These are phyloP conservation scores for Ostrea denselamellosa DNA, from an alignment of 1,140 invertebrate species.

Conservation along the genomic window DNA sequence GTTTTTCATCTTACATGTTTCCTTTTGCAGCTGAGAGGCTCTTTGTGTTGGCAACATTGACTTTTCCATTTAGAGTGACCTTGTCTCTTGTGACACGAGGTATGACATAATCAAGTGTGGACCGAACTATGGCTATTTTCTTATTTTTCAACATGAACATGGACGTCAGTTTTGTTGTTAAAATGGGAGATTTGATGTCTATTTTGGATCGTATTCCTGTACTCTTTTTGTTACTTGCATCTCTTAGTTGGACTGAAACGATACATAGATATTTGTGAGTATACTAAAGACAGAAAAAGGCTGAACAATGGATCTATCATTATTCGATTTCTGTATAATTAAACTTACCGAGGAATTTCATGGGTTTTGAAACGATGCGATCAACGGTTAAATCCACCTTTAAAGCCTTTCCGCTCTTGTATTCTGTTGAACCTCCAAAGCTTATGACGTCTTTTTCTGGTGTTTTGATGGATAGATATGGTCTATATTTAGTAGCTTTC, in stretches of 20 bases:
- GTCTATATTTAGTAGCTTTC: slow-evolving; percentile 52
- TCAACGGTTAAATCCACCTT: slow-evolving; percentile 38
- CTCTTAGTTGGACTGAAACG: slow-evolving; percentile 45
- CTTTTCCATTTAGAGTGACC: slow-evolving; percentile 50
- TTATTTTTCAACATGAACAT: slow-evolving; percentile 34
- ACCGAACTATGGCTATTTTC: slow-evolving; percentile 19
- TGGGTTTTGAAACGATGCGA: slow-evolving; percentile 38
- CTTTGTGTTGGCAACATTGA: slow-evolving; percentile 47
- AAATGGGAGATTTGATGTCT: slow-evolving; percentile 49
- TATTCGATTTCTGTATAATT: not conserved
- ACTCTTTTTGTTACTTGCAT: slow-evolving; percentile 48
- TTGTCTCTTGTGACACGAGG: slow-evolving; percentile 51
- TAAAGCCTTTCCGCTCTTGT: slow-evolving; percentile 44
- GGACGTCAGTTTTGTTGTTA: slow-evolving; percentile 50
- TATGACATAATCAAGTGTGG: slow-evolving; percentile 51
- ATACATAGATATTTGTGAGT: not conserved
- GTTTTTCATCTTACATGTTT: slow-evolving; percentile 44
- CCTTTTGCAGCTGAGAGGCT: slow-evolving; percentile 42
- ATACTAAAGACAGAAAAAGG: not conserved
- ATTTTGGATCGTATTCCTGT: slow-evolving; percentile 43
- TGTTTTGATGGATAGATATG: slow-evolving; percentile 54
- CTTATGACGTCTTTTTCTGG: slow-evolving; percentile 52
- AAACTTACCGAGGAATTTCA: slow-evolving; percentile 49
- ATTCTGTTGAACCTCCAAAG: slow-evolving; percentile 60
- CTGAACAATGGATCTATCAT: not conserved